Evolutionary conservation across 1,140 invertebrate genomes (phyloP), one percentile per base, ranked within the genome.

Genomic region (Magallana angulata): DNA sequence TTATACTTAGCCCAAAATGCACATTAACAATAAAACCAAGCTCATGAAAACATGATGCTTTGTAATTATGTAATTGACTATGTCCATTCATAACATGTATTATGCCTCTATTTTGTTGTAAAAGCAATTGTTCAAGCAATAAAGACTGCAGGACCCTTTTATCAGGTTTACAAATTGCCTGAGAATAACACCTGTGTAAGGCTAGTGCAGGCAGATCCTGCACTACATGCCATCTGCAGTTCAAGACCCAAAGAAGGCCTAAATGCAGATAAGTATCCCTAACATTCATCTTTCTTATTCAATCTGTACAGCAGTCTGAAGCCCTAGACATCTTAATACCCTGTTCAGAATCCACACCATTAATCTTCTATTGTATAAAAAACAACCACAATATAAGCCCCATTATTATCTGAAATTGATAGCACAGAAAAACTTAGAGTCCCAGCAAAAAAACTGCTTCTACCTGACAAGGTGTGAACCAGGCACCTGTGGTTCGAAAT

Each of bases 351-450:
- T 64, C 60, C 60, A 64, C 60, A 64, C 60, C 60, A 16, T 64
- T 64, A 64, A 64, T 64, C 60, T 64, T 64, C 60, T 64, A 16
- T 18, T 76, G 24, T 30, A 30, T 12, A 48, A 48, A 48, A 48
- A 48, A 48, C 36, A 48, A 76, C 18, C 24, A 30, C 68, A 76
- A 30, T 8, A 30, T 4, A 30, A 76, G 36, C 18, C 12, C 9
- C 24, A 76, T 36, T 9, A 76, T 76, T 76, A 76, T 76, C 68
- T 76, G 68, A 76, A 76, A 76, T 30, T 30, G 68, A 76, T 76
- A 36, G 7, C 24, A 18, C 12, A 18, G 8, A 76, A 76, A 76
- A 76, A 76, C 68, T 48, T 48, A 36, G 12, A 71, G 68, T 76
- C 68, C 24, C 8, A 24, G 68, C 68, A 18, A 76, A 76, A 76